Conservation (phyloP, 2,797 vertebrate genomes). For the Chrosomus eos region DNA sequence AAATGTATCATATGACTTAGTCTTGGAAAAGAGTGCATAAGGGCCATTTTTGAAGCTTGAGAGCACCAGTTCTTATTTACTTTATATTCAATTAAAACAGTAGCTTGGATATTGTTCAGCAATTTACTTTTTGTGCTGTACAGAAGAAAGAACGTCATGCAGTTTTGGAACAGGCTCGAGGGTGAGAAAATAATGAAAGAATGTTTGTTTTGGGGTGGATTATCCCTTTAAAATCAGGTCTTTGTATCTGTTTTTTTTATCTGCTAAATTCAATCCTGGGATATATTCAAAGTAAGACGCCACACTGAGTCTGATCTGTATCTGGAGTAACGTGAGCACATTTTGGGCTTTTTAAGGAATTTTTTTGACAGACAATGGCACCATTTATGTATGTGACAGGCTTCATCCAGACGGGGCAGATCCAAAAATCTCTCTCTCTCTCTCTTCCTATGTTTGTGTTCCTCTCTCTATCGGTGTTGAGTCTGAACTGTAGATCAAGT, state of each 20-base stretch:
- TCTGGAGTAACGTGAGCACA: conserved; percentile 49
- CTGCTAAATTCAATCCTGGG: conserved; percentile 5
- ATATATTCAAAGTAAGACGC: conserved; percentile 17
- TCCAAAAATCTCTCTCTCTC: conserved; percentile 36
- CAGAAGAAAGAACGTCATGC: background rate
- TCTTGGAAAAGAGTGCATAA: background rate
- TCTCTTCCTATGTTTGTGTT: background rate
- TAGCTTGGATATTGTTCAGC: background rate
- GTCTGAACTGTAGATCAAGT: conserved; percentile 41
- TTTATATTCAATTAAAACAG: background rate
- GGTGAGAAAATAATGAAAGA: background rate
- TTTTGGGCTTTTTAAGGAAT: conserved; percentile 40
- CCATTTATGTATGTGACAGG: conserved; percentile 57
- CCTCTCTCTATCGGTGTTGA: background rate
- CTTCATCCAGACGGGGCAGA: conserved; percentile 51
- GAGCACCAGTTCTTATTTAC: background rate
- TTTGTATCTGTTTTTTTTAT: conserved; percentile 39
- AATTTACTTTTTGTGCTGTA: background rate
- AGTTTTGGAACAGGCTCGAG: background rate
- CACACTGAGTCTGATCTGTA: conserved; percentile 30
- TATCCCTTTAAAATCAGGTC: background rate
- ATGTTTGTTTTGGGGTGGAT: background rate
- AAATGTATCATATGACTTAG: background rate
- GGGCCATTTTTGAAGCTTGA: background rate
- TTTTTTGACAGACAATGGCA: conserved; percentile 54